Conservation (phyloP, 64 coral and sea anemone genomes). For the Astreopora myriophthalma region DNA sequence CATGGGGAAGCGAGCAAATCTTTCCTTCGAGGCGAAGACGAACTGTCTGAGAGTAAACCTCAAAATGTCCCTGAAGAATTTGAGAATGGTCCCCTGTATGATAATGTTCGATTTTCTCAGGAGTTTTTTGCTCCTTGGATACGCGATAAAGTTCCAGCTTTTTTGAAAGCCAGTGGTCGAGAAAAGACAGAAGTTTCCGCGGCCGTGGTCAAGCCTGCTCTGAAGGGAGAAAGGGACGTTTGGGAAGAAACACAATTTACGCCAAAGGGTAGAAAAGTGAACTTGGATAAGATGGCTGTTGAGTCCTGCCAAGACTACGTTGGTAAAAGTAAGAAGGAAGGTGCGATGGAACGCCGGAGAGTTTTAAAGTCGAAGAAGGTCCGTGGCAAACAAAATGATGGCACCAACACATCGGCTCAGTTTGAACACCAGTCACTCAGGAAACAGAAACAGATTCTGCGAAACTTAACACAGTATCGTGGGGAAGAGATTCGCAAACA, state of each 20-base stretch:
- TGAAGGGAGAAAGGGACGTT: not conserved
- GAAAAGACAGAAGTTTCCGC: not conserved
- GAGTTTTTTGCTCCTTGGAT: not conserved
- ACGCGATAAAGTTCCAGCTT: not conserved
- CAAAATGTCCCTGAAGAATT: not conserved
- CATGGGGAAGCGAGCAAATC: not conserved
- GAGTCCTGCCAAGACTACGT: not conserved
- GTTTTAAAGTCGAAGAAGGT: not conserved
- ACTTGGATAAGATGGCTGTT: not conserved
- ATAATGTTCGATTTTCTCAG: not conserved
- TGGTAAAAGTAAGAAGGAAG: not conserved
- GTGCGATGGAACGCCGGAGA: too few relatives aligned
- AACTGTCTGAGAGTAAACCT: not conserved
- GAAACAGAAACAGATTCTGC: not conserved
- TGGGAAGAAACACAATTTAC: not conserved
- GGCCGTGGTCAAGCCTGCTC: not conserved
- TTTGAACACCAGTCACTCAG: not conserved
- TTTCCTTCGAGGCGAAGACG: not conserved
- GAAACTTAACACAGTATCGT: slow-evolving; percentile 1
- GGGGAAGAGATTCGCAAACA: slow-evolving; percentile 52
- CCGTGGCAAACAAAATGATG: not conserved
- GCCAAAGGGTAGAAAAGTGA: not conserved
- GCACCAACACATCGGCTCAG: not conserved
- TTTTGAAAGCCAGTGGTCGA: not conserved
- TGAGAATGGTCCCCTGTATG: not conserved